phyloP scores from a whole-genome alignment of 2,888 invertebrate species.

The Ferdinandea cuprea region DNA sequence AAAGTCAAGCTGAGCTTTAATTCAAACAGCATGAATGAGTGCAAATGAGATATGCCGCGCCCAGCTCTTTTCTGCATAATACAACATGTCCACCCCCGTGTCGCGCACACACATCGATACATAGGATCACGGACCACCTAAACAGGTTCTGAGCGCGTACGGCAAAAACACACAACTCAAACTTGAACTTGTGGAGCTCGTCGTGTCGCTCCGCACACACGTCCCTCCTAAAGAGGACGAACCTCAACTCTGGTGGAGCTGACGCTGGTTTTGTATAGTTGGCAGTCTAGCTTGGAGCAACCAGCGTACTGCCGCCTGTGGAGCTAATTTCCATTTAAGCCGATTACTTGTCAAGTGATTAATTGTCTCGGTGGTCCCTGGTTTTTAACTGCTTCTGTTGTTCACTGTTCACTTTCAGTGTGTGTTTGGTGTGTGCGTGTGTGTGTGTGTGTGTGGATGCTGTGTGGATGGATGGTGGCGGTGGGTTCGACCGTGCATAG shows the following conservation, averaged over 20 bases:
- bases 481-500: slow-evolving; percentile 20
- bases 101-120: slow-evolving; percentile 4
- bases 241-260: slow-evolving; percentile 21
- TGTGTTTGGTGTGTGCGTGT: slow-evolving; percentile 24
- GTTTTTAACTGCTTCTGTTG: slow-evolving; percentile 43
- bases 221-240: slow-evolving; percentile 56
- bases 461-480: slow-evolving; percentile 19
- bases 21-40: slow-evolving; percentile 26
- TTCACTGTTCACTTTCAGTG: slow-evolving; percentile 13
- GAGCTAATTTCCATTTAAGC: slow-evolving; percentile 77
- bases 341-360: slow-evolving; percentile 76
- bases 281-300: slow-evolving; percentile 57
- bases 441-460: slow-evolving; percentile 23
- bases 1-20: slow-evolving; percentile 55
- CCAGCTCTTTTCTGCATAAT: slow-evolving; percentile 52
- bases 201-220: slow-evolving; percentile 3
- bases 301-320: slow-evolving; percentile 71
- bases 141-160: slow-evolving; percentile 60
- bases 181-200: slow-evolving; percentile 64
- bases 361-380: slow-evolving; percentile 75
- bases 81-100: slow-evolving; percentile 31
- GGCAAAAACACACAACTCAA: slow-evolving; percentile 66
- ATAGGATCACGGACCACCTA: slow-evolving; percentile 35
- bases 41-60: slow-evolving; percentile 52
- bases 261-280: slow-evolving; percentile 31